Percentiles rank a stretch among this genome's conserved stretches.
Conservation (phyloP, 2,797 vertebrate genomes). For the Channallabes apus region DNA sequence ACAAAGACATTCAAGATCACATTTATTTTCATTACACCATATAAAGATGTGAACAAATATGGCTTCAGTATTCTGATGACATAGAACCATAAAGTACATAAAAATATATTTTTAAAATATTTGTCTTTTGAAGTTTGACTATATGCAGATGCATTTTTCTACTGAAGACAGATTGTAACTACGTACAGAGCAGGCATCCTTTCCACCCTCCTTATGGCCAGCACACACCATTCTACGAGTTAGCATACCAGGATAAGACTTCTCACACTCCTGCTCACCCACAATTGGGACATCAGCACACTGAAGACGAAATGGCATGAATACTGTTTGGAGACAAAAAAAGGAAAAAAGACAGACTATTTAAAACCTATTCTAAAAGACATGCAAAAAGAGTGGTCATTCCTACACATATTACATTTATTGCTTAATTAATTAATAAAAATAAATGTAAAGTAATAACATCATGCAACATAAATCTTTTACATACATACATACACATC, state of each 20-base stretch:
- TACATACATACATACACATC: background rate
- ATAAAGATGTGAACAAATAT: background rate
- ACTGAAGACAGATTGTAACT: background rate
- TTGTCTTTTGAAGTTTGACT: background rate
- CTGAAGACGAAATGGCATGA: constrained; percentile 60
- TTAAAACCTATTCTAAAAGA: background rate
- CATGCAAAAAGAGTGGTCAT: background rate
- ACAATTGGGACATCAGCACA: constrained; percentile 70
- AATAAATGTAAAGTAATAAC: background rate
- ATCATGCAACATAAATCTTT: background rate
- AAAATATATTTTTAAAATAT: background rate
- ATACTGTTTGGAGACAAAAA: constrained; percentile 19
- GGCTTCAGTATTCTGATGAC: background rate
- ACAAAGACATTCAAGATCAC: background rate
- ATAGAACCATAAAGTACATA: background rate
- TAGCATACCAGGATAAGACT: constrained; percentile 72
- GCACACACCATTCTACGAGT: constrained; percentile 74
- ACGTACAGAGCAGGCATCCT: constrained; percentile 72
- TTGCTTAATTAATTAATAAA: background rate
- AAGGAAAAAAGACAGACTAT: background rate
- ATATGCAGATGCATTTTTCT: background rate
- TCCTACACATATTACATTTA: background rate
- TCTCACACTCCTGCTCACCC: constrained; percentile 59
- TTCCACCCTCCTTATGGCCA: constrained; percentile 71
- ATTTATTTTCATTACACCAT: constrained; percentile 1